Evolutionary conservation across 2,888 invertebrate species (phyloP).

Genomic region (Pterobdella sp.): DNA sequence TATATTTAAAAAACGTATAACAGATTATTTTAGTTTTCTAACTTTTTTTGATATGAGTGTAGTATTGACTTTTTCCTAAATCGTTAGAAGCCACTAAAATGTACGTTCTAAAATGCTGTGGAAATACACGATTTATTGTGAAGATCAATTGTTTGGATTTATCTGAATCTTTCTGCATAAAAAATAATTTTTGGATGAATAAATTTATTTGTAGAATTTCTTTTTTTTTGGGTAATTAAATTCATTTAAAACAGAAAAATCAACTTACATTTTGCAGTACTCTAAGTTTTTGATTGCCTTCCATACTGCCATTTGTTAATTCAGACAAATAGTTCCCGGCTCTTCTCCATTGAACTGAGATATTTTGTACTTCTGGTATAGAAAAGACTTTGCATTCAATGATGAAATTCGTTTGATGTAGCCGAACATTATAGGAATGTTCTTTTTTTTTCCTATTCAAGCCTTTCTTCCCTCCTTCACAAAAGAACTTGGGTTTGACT

Average conservation of each 20-base stretch:
- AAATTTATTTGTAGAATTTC: background rate
- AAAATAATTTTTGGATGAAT: background rate
- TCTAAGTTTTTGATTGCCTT: background rate
- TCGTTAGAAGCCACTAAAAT: slow-evolving; percentile 21
- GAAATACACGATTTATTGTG: slow-evolving; percentile 22
- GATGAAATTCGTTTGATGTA: slow-evolving; percentile 18
- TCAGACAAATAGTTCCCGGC: background rate
- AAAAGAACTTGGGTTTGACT: slow-evolving; percentile 28
- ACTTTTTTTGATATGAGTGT: background rate
- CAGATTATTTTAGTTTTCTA: too few relatives aligned
- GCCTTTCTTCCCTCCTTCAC: background rate
- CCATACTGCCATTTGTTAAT: slow-evolving; percentile 1
- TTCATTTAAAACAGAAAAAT: background rate
- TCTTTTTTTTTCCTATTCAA: background rate
- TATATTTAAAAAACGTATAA: too few relatives aligned
- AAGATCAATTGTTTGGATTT: slow-evolving; percentile 19
- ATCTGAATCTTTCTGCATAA: background rate
- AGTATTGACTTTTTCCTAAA: background rate
- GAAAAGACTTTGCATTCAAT: slow-evolving; percentile 22
- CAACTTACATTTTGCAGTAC: background rate
- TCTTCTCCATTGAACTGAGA: slow-evolving; percentile 21
- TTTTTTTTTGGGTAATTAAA: background rate
- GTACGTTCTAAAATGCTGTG: slow-evolving; percentile 29
- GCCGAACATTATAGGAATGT: slow-evolving; percentile 9
- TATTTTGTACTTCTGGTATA: slow-evolving; percentile 12